Percentiles rank a stretch among this genome's conserved stretches.
Evolutionary conservation across 2,888 invertebrate genomes (phyloP).

Genomic region (Leucoptera coffeella): DNA sequence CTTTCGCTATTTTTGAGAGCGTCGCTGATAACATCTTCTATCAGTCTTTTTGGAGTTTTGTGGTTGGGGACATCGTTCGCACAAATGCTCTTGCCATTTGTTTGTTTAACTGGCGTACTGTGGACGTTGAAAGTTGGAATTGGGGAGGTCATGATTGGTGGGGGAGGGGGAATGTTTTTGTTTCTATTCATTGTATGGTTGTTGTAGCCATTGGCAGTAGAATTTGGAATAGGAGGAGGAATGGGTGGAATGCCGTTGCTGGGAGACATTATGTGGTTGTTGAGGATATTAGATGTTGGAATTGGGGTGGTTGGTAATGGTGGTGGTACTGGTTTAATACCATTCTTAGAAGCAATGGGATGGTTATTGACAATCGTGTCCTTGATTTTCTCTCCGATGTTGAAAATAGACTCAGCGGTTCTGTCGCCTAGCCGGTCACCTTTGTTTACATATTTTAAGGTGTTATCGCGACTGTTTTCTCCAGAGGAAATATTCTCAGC

Average conservation of each 20-base stretch:
- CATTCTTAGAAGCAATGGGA: slow-evolving; percentile 9
- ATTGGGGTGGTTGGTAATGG: slow-evolving; percentile 8
- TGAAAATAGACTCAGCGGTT: slow-evolving; percentile 20
- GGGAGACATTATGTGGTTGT: background rate
- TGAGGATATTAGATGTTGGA: slow-evolving; percentile 3
- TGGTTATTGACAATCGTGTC: slow-evolving; percentile 27
- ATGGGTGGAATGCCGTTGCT: background rate
- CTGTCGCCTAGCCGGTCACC: slow-evolving; percentile 23
- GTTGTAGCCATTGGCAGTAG: slow-evolving; percentile 1
- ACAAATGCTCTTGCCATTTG: background rate
- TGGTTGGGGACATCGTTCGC: no score
- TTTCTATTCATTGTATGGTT: background rate
- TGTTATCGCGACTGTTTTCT: slow-evolving; percentile 26
- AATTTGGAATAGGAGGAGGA: background rate
- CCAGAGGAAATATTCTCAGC: slow-evolving; percentile 20
- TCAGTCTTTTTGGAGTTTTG: no score
- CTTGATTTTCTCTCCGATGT: slow-evolving; percentile 27
- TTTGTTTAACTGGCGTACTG: slow-evolving; percentile 16
- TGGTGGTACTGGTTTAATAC: slow-evolving; percentile 9
- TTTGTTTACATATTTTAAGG: slow-evolving; percentile 20
- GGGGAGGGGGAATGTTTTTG: background rate
- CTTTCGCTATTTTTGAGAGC: no score
- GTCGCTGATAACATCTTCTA: no score
- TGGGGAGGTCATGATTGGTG: slow-evolving; percentile 12
- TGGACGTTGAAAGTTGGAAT: slow-evolving; percentile 26